phyloP scores from a whole-genome alignment of 1,140 invertebrate genomes.

The Drosophila arizonae region DNA sequence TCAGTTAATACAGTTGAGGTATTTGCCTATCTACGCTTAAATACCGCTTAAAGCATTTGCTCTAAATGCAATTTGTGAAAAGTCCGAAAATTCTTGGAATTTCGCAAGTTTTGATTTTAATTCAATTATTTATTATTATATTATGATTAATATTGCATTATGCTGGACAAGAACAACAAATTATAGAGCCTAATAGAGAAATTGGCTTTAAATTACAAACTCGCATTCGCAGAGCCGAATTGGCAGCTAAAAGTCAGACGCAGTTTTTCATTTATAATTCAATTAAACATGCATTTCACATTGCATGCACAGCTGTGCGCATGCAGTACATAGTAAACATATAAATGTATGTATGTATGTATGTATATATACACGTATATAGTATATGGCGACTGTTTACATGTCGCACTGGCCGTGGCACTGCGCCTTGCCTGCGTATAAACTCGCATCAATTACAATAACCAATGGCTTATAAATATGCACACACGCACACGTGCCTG shows the following conservation, averaged over 20 bases:
- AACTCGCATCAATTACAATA: slow-evolving; percentile 29
- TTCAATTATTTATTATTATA: too few species aligned
- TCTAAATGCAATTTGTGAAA: too few species aligned
- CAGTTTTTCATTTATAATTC: slow-evolving; percentile 22
- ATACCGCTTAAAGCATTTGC: neutral
- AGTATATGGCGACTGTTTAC: neutral
- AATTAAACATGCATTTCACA: slow-evolving; percentile 13
- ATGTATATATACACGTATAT: neutral
- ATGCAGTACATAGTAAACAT: too few species aligned
- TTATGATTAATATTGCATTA: too few species aligned
- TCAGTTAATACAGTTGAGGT: too few species aligned
- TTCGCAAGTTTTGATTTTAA: too few species aligned
- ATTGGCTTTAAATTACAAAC: too few species aligned
- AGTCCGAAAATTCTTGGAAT: too few species aligned
- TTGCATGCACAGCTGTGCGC: too few species aligned
- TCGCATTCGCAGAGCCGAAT: too few species aligned
- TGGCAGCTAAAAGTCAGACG: neutral
- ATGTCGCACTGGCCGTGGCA: neutral
- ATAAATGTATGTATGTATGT: neutral
- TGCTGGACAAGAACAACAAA: too few species aligned
- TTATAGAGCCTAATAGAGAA: too few species aligned
- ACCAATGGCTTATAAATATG: slow-evolving; percentile 1
- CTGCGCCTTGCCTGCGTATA: neutral
- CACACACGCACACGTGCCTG: neutral
- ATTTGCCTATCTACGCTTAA: neutral